Percentiles rank a stretch among this genome's conserved stretches.
These are phyloP conservation scores for Nomada ferruginata DNA, from an alignment of 2,888 invertebrate species.

Conservation along the genomic window DNA sequence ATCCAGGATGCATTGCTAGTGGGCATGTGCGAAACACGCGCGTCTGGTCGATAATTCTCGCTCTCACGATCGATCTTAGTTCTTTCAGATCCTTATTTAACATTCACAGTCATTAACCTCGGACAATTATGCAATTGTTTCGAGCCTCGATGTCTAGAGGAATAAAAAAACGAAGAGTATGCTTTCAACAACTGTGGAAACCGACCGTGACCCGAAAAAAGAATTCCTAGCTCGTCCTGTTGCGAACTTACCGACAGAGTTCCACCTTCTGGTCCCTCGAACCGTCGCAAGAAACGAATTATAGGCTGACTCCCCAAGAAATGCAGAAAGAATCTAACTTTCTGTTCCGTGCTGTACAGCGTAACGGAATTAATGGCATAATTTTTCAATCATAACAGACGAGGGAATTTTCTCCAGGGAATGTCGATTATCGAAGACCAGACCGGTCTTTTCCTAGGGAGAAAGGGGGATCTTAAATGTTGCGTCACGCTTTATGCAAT, in stretches of 20 bases:
- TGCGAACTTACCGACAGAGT: background rate
- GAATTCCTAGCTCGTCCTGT: background rate
- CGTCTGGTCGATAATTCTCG: background rate
- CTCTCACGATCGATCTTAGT: constrained; percentile 14
- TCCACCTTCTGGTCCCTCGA: background rate
- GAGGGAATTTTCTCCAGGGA: background rate
- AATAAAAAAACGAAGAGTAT: too few species aligned
- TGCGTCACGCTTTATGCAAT: constrained; percentile 29
- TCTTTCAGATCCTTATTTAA: background rate
- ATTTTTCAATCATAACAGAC: background rate
- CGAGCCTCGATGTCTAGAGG: too few species aligned
- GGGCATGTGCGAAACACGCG: constrained; percentile 49
- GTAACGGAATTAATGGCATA: background rate
- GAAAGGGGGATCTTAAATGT: constrained; percentile 17
- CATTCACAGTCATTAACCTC: too few species aligned
- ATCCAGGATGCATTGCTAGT: constrained; percentile 15
- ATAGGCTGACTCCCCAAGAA: background rate
- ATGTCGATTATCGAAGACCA: background rate
- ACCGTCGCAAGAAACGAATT: background rate
- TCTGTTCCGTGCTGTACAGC: background rate
- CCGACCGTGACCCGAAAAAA: constrained; percentile 22
- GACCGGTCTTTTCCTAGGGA: background rate
- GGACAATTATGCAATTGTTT: too few species aligned
- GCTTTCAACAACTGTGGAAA: too few species aligned
- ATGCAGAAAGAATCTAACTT: background rate